A percentile compares a stretch with the other conserved stretches of the same genome.
Conservation (phyloP, 2,888 invertebrate genomes). For the Glyphotaelius pellucidus region DNA sequence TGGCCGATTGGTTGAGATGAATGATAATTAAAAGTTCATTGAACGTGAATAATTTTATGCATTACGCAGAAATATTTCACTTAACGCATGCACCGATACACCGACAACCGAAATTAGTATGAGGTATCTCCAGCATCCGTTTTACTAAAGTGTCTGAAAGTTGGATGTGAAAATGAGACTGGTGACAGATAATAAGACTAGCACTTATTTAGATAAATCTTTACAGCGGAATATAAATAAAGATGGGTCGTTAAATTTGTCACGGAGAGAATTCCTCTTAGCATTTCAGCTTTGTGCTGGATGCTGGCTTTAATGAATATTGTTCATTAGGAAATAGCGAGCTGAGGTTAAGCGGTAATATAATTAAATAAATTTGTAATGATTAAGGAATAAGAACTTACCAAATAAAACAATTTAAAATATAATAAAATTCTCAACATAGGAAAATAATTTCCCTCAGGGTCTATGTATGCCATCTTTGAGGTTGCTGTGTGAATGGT, state of each 20-base stretch:
- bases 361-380: neutral
- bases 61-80: too few species aligned
- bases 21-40: too few species aligned
- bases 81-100: too few species aligned
- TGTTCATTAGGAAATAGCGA: neutral
- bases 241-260: slow-evolving; percentile 59
- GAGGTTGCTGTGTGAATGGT: too few species aligned
- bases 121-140: neutral
- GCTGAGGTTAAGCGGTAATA: neutral
- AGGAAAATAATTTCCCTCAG: too few species aligned
- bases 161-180: neutral
- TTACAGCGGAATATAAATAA: slow-evolving; percentile 54
- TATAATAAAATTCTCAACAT: too few species aligned
- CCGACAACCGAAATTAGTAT: neutral
- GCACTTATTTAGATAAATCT: slow-evolving; percentile 54
- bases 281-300: slow-evolving; percentile 1
- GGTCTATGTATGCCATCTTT: too few species aligned
- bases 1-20: too few species aligned
- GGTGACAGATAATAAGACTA: slow-evolving; percentile 15
- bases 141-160: neutral
- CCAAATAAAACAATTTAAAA: neutral
- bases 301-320: neutral
- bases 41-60: too few species aligned
- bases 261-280: slow-evolving; percentile 15
- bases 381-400: neutral